Evolutionary conservation across 2,797 vertebrate genomes (phyloP).

Genomic region (Xiphorhynchus erythropygius): DNA sequence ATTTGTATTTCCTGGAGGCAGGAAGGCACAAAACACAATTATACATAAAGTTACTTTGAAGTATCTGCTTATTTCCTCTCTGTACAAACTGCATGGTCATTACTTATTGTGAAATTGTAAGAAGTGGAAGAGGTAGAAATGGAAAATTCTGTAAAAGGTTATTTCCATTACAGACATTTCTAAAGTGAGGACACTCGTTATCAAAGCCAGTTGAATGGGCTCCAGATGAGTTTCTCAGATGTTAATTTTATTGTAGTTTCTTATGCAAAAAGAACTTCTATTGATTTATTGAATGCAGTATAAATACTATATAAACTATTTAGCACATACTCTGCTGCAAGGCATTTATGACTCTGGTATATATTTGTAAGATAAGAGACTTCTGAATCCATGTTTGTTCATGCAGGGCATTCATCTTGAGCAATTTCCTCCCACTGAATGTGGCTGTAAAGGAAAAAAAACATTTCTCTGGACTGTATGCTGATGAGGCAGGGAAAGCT

Average conservation of each 20-base stretch:
- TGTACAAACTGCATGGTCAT: not conserved
- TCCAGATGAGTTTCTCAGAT: not conserved
- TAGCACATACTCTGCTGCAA: not conserved
- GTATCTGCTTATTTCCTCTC: not conserved
- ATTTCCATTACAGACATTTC: not conserved
- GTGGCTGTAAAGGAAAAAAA: not conserved
- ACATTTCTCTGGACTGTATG: fast-evolving
- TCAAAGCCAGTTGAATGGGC: not conserved
- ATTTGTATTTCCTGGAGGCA: not conserved
- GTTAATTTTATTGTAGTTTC: not conserved
- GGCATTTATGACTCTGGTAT: not conserved
- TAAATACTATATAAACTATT: not conserved
- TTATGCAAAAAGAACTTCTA: not conserved
- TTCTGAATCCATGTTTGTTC: not conserved
- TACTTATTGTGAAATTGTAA: not conserved
- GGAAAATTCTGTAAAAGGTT: not conserved
- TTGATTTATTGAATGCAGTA: not conserved
- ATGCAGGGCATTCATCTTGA: not conserved
- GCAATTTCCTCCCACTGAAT: not conserved
- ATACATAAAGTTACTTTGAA: not conserved
- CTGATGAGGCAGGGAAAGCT: not conserved
- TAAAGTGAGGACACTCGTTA: not conserved
- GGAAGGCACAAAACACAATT: not conserved
- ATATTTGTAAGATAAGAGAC: not conserved
- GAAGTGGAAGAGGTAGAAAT: not conserved